A percentile compares a stretch with the other conserved stretches of the same genome.
Conservation (phyloP, 1,140 invertebrate species). For the Antheraea pernyi region DNA sequence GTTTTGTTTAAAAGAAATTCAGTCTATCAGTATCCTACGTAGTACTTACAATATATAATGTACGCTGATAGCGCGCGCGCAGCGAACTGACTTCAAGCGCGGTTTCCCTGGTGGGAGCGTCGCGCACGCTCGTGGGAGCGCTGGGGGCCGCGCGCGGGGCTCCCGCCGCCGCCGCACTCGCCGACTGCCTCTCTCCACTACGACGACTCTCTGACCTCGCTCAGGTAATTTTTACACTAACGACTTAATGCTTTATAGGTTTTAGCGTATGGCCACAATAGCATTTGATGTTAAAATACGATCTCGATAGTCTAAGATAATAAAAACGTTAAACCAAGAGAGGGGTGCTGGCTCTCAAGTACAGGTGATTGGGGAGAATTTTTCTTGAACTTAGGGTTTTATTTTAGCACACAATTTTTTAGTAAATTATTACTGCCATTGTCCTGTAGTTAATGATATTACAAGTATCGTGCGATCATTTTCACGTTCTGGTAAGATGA, state of each 20-base stretch:
- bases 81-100: constrained; percentile 85
- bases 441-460: no score
- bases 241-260: neutral
- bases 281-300: no score
- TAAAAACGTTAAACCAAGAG: no score
- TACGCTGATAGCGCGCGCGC: constrained; percentile 83
- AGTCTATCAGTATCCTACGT: constrained; percentile 7
- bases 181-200: constrained; percentile 85
- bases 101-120: constrained; percentile 89
- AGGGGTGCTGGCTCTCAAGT: no score
- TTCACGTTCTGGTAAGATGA: no score
- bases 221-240: constrained; percentile 47
- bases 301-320: no score
- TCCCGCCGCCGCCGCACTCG: constrained; percentile 82
- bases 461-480: no score
- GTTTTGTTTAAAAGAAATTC: neutral
- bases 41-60: no score
- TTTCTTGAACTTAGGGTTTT: no score
- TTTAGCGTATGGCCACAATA: neutral
- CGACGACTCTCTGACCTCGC: constrained; percentile 84
- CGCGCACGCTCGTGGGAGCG: constrained; percentile 90
- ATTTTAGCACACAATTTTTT: no score
- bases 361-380: no score
- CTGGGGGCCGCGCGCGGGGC: constrained; percentile 82
- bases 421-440: no score